Evolutionary conservation across 2,888 invertebrate genomes (phyloP).

Genomic region (Trissolcus brochymenae): DNA sequence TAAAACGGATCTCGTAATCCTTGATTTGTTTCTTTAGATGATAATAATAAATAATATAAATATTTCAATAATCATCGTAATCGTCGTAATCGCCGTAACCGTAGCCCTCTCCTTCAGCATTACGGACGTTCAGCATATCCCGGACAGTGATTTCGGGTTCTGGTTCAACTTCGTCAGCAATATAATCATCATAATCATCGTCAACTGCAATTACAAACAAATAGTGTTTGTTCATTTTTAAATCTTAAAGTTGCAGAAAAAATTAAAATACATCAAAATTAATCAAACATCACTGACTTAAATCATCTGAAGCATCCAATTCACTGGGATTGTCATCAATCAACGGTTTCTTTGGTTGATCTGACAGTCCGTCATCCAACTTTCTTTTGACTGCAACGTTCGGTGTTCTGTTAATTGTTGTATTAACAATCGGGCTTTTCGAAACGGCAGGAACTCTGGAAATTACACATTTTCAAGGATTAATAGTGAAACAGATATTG

Average conservation of each 20-base stretch:
- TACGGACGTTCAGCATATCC: constrained; percentile 74
- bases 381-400: constrained; percentile 31
- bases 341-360: constrained; percentile 14
- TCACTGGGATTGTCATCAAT: constrained; percentile 21
- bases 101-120: constrained; percentile 81
- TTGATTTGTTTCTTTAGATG: neutral
- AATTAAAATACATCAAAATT: neutral
- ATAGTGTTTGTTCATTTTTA: constrained; percentile 12
- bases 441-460: neutral
- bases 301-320: constrained; percentile 23
- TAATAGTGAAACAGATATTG: neutral
- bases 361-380: constrained; percentile 34
- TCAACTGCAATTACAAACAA: constrained; percentile 13
- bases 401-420: neutral
- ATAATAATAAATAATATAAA: constrained; percentile 63
- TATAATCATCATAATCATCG: constrained; percentile 68
- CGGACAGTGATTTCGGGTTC: constrained; percentile 70
- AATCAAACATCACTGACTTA: constrained; percentile 19
- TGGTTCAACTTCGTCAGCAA: constrained; percentile 69
- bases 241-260: neutral
- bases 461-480: neutral
- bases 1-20: neutral
- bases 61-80: constrained; percentile 79
- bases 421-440: constrained; percentile 10
- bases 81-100: constrained; percentile 77